A percentile compares a stretch with the other conserved stretches of the same genome.
Evolutionary conservation across 2,888 invertebrate species (phyloP).

Genomic region (Chrysotoxum bicinctum): DNA sequence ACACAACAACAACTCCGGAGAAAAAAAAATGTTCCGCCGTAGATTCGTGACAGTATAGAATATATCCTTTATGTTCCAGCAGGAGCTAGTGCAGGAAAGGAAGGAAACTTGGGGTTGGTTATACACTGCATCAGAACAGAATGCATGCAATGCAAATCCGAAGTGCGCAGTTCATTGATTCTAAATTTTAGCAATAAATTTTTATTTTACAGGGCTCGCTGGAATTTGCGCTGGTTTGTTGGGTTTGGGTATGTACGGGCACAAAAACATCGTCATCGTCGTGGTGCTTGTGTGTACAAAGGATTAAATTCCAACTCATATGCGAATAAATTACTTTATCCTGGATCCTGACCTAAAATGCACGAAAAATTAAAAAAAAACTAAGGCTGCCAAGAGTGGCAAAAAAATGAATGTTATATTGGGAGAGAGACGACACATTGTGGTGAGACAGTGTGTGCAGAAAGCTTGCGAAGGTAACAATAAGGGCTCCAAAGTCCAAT

Average conservation of each 20-base stretch:
- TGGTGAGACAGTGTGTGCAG: background rate
- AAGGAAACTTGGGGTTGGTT: conserved; percentile 25
- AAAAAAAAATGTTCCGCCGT: background rate
- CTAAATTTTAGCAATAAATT: conserved; percentile 64
- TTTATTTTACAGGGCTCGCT: conserved; percentile 44
- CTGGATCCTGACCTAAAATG: conserved; percentile 38
- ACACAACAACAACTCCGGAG: background rate
- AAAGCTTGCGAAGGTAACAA: background rate
- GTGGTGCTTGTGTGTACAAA: conserved; percentile 34
- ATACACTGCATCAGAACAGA: conserved; percentile 40
- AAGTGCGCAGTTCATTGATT: conserved; percentile 68
- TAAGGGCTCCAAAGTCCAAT: too few species aligned
- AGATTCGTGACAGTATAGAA: conserved; percentile 5
- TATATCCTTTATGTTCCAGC: conserved; percentile 30
- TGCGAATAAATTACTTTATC: conserved; percentile 65
- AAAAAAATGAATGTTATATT: background rate
- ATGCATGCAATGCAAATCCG: conserved; percentile 59
- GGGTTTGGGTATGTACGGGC: background rate
- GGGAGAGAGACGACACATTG: background rate
- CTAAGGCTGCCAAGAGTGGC: background rate
- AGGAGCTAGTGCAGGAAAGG: background rate
- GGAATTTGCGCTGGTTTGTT: conserved; percentile 6
- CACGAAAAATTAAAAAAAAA: conserved; percentile 21
- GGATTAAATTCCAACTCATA: conserved; percentile 67
- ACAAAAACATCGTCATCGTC: conserved; percentile 4